Evolutionary conservation across 2,113 vertebrate species (phyloP).

Genomic region (Empidonax alnorum): DNA sequence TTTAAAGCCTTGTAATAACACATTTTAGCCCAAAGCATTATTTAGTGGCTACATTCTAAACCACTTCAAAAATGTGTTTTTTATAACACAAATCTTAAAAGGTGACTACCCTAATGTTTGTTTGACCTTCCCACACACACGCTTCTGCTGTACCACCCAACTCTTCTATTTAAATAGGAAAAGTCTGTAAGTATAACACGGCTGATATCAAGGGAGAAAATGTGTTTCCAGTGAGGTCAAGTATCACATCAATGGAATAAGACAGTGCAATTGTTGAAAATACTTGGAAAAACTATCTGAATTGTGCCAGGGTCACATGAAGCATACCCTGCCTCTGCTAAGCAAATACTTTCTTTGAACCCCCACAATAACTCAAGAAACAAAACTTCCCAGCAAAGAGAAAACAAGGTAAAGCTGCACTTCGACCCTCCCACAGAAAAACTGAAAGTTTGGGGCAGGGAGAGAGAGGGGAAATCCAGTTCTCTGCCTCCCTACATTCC

Average conservation of each 20-base stretch:
- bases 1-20: conserved; percentile 52
- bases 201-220: neutral
- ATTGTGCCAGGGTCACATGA: neutral
- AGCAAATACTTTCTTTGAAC: neutral
- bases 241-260: neutral
- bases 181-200: neutral
- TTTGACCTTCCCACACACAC: conserved; percentile 1
- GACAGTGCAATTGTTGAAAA: neutral
- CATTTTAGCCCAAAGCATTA: conserved; percentile 37
- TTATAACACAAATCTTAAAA: conserved; percentile 16
- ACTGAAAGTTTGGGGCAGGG: neutral
- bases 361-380: neutral
- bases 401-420: neutral
- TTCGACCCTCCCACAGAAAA: neutral
- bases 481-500: neutral
- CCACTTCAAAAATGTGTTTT: conserved; percentile 30
- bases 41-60: conserved; percentile 20
- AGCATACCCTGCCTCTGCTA: neutral
- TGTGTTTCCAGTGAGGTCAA: neutral
- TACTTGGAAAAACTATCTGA: neutral
- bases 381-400: neutral
- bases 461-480: neutral
- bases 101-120: neutral
- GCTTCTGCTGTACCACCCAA: neutral
- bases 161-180: neutral